These are phyloP conservation scores for Scytalopus superciliaris DNA, from an alignment of 2,113 vertebrate species.

Conservation along the genomic window DNA sequence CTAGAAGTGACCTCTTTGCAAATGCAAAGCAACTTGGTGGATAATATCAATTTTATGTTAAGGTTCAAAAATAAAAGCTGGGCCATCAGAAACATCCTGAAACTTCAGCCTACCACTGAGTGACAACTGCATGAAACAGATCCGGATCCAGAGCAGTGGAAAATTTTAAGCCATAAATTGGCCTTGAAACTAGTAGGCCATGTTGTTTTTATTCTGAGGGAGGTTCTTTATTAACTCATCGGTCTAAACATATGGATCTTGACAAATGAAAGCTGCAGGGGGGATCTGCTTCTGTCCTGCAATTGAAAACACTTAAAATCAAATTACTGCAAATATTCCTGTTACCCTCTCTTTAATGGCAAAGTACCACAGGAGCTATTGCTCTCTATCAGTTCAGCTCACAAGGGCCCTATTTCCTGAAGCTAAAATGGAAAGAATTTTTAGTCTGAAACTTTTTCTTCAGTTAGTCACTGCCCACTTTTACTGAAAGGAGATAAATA, in stretches of 20 bases:
- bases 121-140: slow-evolving; percentile 49
- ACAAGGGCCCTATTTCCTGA: background rate
- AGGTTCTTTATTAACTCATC: slow-evolving; percentile 59
- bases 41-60: slow-evolving; percentile 7
- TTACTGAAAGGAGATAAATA: slow-evolving; percentile 44
- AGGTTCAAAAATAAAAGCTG: slow-evolving; percentile 48
- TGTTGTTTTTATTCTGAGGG: slow-evolving; percentile 38
- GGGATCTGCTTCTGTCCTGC: slow-evolving; percentile 33
- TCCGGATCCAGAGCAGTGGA: slow-evolving; percentile 16
- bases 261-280: slow-evolving; percentile 51
- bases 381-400: background rate
- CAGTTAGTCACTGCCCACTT: background rate
- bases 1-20: background rate
- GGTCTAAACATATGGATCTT: slow-evolving; percentile 56
- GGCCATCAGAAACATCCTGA: slow-evolving; percentile 61
- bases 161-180: slow-evolving; percentile 52
- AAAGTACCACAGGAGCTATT: background rate
- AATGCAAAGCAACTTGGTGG: background rate
- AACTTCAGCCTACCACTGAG: slow-evolving; percentile 42
- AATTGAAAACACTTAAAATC: slow-evolving; percentile 37
- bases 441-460: slow-evolving; percentile 17
- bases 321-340: slow-evolving; percentile 17
- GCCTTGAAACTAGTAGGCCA: background rate
- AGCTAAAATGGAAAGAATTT: slow-evolving; percentile 27
- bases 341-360: background rate